Evolutionary conservation across 2,888 invertebrate species (phyloP).

Genomic region (Agrilus biguttatus): DNA sequence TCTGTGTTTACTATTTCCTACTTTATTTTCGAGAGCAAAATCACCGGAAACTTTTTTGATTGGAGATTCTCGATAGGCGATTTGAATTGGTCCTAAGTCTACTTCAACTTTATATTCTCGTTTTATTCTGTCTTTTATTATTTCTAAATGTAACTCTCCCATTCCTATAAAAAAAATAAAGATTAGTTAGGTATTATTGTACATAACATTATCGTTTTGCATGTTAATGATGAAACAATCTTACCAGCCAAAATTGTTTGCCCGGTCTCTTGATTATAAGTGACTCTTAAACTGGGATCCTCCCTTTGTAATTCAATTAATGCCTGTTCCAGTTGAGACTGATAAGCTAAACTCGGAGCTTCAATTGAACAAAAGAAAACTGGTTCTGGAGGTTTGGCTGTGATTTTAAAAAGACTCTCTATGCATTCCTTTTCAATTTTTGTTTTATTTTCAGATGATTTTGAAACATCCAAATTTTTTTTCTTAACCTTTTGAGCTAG

Average conservation of each 20-base stretch:
- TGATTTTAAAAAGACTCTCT: constrained; percentile 32
- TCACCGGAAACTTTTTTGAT: constrained; percentile 31
- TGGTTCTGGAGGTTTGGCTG: constrained; percentile 73
- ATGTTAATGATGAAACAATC: not conserved
- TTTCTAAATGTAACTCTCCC: constrained; percentile 95
- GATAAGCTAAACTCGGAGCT: constrained; percentile 65
- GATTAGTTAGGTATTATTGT: no score
- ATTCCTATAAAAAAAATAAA: constrained; percentile 47
- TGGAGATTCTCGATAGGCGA: constrained; percentile 77
- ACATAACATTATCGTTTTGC: not conserved
- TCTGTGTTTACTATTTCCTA: constrained; percentile 45
- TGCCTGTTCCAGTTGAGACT: constrained; percentile 65
- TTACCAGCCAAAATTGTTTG: constrained; percentile 71
- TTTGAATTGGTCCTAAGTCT: constrained; percentile 80
- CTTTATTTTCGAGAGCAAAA: constrained; percentile 42
- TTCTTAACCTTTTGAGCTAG: constrained; percentile 45
- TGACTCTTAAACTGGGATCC: constrained; percentile 79
- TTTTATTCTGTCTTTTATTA: constrained; percentile 75
- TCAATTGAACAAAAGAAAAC: constrained; percentile 96
- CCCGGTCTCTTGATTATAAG: constrained; percentile 61
- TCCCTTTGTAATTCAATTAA: constrained; percentile 69
- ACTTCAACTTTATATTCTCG: constrained; percentile 85
- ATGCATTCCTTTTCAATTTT: constrained; percentile 18
- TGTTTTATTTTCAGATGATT: constrained; percentile 16
- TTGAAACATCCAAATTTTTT: constrained; percentile 9